phyloP scores from a whole-genome alignment of 2,797 vertebrate genomes.

The Acanthiza pusilla region DNA sequence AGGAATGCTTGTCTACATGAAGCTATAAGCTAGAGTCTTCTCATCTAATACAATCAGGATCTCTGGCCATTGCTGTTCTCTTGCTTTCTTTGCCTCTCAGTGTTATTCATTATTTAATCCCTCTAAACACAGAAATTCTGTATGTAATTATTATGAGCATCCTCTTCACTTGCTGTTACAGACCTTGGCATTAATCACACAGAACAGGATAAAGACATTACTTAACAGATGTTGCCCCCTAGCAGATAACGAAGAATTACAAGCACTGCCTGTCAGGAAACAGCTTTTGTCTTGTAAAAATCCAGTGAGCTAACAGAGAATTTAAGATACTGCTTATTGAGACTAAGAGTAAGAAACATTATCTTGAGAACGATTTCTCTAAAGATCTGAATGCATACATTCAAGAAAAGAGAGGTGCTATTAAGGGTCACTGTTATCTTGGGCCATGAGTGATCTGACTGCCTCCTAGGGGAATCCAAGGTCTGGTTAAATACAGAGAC shows the following conservation, averaged over 20 bases:
- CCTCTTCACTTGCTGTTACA: background rate
- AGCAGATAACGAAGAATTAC: constrained; percentile 52
- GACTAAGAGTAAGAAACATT: background rate
- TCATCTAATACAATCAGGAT: background rate
- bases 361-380: background rate
- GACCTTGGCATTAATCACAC: background rate
- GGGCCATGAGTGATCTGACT: background rate
- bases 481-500: background rate
- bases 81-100: background rate
- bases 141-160: background rate
- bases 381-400: background rate
- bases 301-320: background rate
- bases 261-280: background rate
- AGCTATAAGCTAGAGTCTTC: background rate
- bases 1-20: background rate
- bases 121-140: background rate
- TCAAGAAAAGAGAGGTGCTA: background rate
- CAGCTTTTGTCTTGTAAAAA: background rate
- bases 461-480: background rate
- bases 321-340: background rate
- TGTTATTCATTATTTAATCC: background rate
- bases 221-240: constrained; percentile 65
- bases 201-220: background rate
- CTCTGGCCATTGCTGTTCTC: background rate
- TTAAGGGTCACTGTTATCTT: background rate